Base-by-base conservation (phyloP, 2,797 vertebrate genomes). In the Phrynocephalus guinanensis region DNA sequence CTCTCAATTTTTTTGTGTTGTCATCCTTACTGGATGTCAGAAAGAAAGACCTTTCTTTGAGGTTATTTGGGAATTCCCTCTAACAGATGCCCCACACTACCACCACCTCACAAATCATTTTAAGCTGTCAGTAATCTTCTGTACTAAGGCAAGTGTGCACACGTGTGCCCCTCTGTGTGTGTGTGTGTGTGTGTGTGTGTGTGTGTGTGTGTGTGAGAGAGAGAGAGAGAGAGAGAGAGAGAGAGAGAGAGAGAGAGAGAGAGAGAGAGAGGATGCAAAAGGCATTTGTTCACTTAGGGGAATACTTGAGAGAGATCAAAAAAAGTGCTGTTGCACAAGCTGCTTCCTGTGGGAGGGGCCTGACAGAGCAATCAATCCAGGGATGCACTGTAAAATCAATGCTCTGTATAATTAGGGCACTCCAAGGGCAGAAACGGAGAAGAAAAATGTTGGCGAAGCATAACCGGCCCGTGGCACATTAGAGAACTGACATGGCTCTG, bases 331-430 rank as follows among this genome's bases (percentile, higher is more conserved):
- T 93, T 94, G 92, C 93, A 93, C 91, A 96, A 92, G 94, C 93
- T 93, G 94, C 95, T 97, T 98, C 97, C 97, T 97, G 93, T 96
- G 96, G 97, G 96, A 96, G 96, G 96, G 95, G 95, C 93, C 38
- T 95, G 94, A 95, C 96, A 96, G 96, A 92, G 96, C 97, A 98
- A 98, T 98, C 98, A 98, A 98, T 98, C 96, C 96, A 97, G 96
- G 97, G 96, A 97, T 97, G 97, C 97, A 97, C 97, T 98, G 97
- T 98, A 98, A 98, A 98, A 98, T 98, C 98, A 98, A 98, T 98
- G 97, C 95, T 94, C 95, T 98, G 98, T 98, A 98, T 98, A 98
- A 98, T 98, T 98, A 98, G 98, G 98, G 97, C 98, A 97, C 97
- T 98, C 96, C 98, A 98, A 98, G 98, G 97, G 96, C 97, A 98